Evolutionary conservation across 2,888 invertebrate genomes (phyloP), one percentile per base, ranked within the genome.

Genomic region (Eupeodes luniger): DNA sequence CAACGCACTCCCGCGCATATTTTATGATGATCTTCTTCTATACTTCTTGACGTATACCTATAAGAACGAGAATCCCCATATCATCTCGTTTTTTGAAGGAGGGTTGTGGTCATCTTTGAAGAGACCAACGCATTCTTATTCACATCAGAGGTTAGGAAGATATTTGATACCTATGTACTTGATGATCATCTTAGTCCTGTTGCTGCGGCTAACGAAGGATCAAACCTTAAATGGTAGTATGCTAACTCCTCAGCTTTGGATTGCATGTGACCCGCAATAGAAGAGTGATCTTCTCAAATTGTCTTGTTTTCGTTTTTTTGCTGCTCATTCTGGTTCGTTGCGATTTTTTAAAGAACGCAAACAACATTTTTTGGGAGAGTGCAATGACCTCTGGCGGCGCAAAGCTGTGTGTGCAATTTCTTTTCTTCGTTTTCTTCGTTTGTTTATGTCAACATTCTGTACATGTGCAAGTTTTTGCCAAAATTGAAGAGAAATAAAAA

Each of bases 1-100:
- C 87, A 87, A 87, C 87, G 87, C 84, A 84, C 87, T 87, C 87
- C 87, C 79, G 79, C 83, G 76, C 78, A 78, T 34, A 72, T 47
- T 49, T 36, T 36, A 69, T 69, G 53, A 69, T 69, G 53, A 53
- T 53, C 53, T 69, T 69, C 61, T 19, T 27, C 27, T 27, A 27
- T 27, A 27, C 27, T 27, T 27, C 27, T 27, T 27, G 27, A 27
- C 27, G 27, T 27, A 27, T 27, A 27, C 27, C 27, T 2, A 27
- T 27, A 27, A 27, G 27, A 27, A 5, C 5, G 27, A 27, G 27
- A 57, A 27, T 76, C 62, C 47, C 11, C 61, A 12, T 36, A 36
- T 51, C 61, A 10, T 36, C 53, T 40, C 34, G 12, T 55, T 27
- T 27, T 27, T 27, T 55, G 47, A 44, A 19, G 4, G 40, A 47